Evolutionary conservation across 1,140 invertebrate genomes (phyloP).

Genomic region (Bicyclus anynana): DNA sequence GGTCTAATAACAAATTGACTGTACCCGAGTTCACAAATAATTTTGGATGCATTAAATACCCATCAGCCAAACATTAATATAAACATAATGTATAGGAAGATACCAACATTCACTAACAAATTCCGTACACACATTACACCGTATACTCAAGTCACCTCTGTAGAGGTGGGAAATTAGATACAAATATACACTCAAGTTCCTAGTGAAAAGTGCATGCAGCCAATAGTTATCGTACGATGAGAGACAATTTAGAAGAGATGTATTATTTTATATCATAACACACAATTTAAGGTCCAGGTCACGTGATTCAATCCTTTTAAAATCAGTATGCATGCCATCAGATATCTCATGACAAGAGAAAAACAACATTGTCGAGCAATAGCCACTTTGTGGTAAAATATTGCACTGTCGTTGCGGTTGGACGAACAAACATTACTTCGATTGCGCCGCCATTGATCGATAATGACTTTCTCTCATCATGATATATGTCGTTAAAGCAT

Average conservation of each 20-base stretch:
- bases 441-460: no score
- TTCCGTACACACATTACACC: conserved; percentile 2
- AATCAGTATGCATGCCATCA: no score
- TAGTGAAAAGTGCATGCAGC: conserved; percentile 1
- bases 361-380: no score
- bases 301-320: no score
- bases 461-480: no score
- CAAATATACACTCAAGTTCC: conserved; percentile 7
- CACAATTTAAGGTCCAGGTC: no score
- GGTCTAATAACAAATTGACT: conserved; percentile 6
- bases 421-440: no score
- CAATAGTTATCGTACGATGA: not conserved
- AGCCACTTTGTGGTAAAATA: no score
- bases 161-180: conserved; percentile 11
- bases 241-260: not conserved
- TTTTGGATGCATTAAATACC: conserved; percentile 5
- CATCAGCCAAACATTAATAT: conserved; percentile 12
- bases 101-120: conserved; percentile 7
- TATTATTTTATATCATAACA: not conserved
- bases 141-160: not conserved
- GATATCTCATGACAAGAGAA: no score
- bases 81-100: not conserved
- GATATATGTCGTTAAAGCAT: no score
- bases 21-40: conserved; percentile 2
- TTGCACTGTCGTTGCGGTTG: no score